Evolutionary conservation across 2,113 vertebrate genomes (phyloP), one percentile per base, ranked within the genome.

Genomic region (Sceloporus tristichus): DNA sequence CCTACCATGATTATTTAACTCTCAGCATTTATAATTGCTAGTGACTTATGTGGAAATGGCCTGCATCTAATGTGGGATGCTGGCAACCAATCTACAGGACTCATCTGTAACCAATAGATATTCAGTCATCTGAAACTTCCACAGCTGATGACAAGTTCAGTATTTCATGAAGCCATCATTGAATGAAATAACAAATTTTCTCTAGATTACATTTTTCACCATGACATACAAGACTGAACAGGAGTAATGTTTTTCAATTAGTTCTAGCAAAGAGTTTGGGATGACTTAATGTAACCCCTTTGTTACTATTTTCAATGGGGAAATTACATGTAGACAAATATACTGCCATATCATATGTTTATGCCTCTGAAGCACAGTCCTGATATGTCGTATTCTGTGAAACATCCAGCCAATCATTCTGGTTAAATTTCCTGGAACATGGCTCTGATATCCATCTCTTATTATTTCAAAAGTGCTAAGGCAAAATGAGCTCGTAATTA

Each of bases 41-140:
- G 1, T 62, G 14, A 62, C 13, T 62, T 14, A 62, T 62, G 18
- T 48, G 59, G 59, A 62, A 62, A 16, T 62, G 18, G 59, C 59
- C 59, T 62, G 18, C 59, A 62, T 62, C 59, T 62, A 62, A 4
- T 18, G 13, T 62, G 13, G 13, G 18, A 62, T 62, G 59, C 59
- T 62, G 59, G 59, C 62, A 48, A 91, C 10, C 25, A 27, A 76
- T 73, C 78, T 66, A 75, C 59, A 87, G 76, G 91, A 81, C 86
- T 77, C 83, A 86, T 90, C 93, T 91, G 48, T 62, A 84, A 81
- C 92, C 91, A 84, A 78, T 89, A 78, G 1, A 74, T 86, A 21
- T 84, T 90, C 1, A 11, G n/a, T 84, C 86, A 79, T 85, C 82
- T 76, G 89, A 94, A 85, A 92, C 68, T 76, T 70, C 86, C 66